phyloP scores from a whole-genome alignment of 2,797 vertebrate species.

The Microcaecilia unicolor region DNA sequence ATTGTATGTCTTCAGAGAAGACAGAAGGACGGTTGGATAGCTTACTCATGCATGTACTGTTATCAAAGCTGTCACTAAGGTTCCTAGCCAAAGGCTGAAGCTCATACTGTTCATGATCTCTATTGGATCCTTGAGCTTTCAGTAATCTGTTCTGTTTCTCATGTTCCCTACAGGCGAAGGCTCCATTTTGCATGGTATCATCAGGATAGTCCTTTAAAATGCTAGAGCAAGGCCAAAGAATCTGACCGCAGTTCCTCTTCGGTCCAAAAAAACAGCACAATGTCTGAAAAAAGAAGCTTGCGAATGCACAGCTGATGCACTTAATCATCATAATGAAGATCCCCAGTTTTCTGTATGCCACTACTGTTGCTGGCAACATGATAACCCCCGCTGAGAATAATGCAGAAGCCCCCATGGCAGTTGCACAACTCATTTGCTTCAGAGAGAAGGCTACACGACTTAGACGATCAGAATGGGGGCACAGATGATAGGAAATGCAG shows the following conservation, averaged over 20 bases:
- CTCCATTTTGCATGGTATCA: slow-evolving; percentile 58
- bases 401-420: slow-evolving; percentile 77
- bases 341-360: slow-evolving; percentile 87
- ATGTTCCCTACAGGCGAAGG: slow-evolving; percentile 52
- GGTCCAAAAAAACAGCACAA: slow-evolving; percentile 95
- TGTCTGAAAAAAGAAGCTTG: slow-evolving; percentile 96
- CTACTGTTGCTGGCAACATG: slow-evolving; percentile 83
- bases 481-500: slow-evolving; percentile 88
- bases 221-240: slow-evolving; percentile 72
- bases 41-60: slow-evolving; percentile 96
- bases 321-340: slow-evolving; percentile 93
- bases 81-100: slow-evolving; percentile 86
- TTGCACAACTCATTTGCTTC: slow-evolving; percentile 90
- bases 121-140: slow-evolving; percentile 42
- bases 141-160: slow-evolving; percentile 47
- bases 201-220: slow-evolving; percentile 51
- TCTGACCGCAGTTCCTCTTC: slow-evolving; percentile 81
- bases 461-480: slow-evolving; percentile 84
- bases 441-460: slow-evolving; percentile 88
- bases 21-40: slow-evolving; percentile 90
- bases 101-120: slow-evolving; percentile 82
- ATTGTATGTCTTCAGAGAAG: slow-evolving; percentile 85
- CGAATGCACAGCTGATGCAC: slow-evolving; percentile 89
- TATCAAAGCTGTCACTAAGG: slow-evolving; percentile 93
- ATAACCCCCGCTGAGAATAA: slow-evolving; percentile 86